Conservation (phyloP, 2,113 vertebrate genomes). For the Rhineura floridana region DNA sequence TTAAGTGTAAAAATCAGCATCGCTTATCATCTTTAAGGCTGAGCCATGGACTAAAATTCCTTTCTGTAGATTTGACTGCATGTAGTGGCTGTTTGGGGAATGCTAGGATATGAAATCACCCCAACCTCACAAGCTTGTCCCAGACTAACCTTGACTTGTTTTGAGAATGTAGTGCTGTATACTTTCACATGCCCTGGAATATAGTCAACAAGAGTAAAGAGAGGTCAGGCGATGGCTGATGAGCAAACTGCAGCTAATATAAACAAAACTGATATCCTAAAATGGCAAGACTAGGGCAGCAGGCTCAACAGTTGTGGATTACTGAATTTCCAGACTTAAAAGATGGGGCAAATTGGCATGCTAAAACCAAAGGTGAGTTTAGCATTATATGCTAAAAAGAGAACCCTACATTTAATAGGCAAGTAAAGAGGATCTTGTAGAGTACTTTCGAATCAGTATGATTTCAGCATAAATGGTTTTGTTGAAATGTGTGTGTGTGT, state of each 20-base stretch:
- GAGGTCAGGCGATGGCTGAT: constrained; percentile 26
- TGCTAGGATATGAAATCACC: constrained; percentile 47
- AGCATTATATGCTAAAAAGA: not conserved
- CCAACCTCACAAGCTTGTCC: constrained; percentile 21
- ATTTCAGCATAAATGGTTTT: too few species aligned
- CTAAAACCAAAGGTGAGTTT: not conserved
- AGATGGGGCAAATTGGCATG: not conserved
- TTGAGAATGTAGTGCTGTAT: constrained; percentile 28
- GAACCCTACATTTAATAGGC: not conserved
- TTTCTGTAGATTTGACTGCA: constrained; percentile 13
- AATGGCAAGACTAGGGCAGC: constrained; percentile 19
- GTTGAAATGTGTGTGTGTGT: not conserved
- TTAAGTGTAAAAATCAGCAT: constrained; percentile 29
- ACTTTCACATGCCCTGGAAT: constrained; percentile 54
- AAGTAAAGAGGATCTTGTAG: not conserved
- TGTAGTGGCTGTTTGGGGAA: constrained; percentile 27
- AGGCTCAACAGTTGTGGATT: not conserved
- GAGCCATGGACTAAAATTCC: constrained; percentile 32
- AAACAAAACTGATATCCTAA: constrained; percentile 34
- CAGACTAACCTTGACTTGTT: constrained; percentile 40
- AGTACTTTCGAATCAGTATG: not conserved
- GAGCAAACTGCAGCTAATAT: constrained; percentile 34
- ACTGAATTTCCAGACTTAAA: not conserved
- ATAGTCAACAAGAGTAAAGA: constrained; percentile 38
- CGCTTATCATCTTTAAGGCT: constrained; percentile 50